Base-by-base conservation (phyloP, 2,888 invertebrate genomes). In the Himalopsyche anomala region DNA sequence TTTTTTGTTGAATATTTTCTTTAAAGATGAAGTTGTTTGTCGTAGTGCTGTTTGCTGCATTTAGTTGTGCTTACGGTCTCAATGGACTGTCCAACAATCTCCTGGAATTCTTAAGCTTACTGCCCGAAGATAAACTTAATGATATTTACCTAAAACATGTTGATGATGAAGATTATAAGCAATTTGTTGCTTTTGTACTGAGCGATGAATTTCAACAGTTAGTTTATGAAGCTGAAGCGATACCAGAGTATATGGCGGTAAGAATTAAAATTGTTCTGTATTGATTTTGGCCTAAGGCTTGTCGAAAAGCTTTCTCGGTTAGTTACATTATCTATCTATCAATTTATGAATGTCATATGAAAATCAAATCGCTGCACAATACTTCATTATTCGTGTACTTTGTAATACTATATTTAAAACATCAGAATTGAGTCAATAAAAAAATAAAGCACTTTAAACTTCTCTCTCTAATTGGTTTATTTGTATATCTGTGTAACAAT, bases 21-120 rank as follows among this genome's bases (percentile, higher is more conserved):
- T 69, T 69, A 8, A 38, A 42, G 45, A 74, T 45, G 83, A 83
- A 69, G 38, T 83, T 45, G 17, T 8, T 79, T 17, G n/a, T 56
- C 4, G n/a, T 19, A 17, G 56, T 56, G n/a, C n/a, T 56, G 56
- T 8, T 62, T 19, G 19, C 19, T 19, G 19, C 62, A 62, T 19
- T 62, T n/a, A 62, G 19, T 62, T 62, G 62, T 15, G 9, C 62
- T 19, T 19, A 19, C 5, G 62, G 17, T 15, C 55, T 55, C 1
- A 82, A 56, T 19, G 82, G 42, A 11, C 6, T 42, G 36, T 9
- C 80, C 36, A 28, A 6, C 17, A n/a, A 38, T n/a, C 82, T 82
- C 15, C n/a, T 38, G 56, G 82, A 82, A 5, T 82, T 82, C 56
- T 9, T 82, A 5, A 38, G 38, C 12, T 28, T 82, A 4, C 36